Evolutionary conservation across 2,797 vertebrate species (phyloP).

Genomic region (Triplophysa bombifrons): DNA sequence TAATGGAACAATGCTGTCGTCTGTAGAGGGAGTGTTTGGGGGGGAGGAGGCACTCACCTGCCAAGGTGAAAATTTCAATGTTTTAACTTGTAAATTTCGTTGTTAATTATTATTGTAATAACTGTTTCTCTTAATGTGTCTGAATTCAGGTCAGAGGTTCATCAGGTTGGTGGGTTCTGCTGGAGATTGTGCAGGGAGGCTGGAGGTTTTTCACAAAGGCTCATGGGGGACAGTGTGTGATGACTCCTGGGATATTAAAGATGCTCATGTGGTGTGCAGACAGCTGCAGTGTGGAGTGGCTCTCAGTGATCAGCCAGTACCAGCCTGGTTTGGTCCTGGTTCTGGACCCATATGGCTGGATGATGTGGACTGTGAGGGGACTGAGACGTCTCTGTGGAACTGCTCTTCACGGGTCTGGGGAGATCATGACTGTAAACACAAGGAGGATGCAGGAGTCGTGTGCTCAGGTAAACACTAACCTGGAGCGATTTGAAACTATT

Average conservation of each 20-base stretch:
- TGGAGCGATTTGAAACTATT: too few species aligned
- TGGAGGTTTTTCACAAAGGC: slow-evolving; percentile 45
- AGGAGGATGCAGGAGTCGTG: slow-evolving; percentile 50
- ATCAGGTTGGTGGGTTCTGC: slow-evolving; percentile 41
- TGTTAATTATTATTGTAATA: too few species aligned
- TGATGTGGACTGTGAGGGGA: slow-evolving; percentile 47
- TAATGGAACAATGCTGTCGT: too few species aligned
- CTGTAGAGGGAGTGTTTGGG: too few species aligned
- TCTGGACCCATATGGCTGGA: slow-evolving; percentile 49
- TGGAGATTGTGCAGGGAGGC: slow-evolving; percentile 41
- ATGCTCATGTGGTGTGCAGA: slow-evolving; percentile 53
- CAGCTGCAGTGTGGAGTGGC: slow-evolving; percentile 52
- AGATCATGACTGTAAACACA: slow-evolving; percentile 44
- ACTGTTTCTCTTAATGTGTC: not conserved
- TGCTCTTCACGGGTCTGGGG: slow-evolving; percentile 43
- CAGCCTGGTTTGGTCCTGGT: slow-evolving; percentile 44
- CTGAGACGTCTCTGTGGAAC: slow-evolving; percentile 47
- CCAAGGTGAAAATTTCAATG: too few species aligned
- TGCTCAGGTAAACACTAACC: slow-evolving; percentile 41
- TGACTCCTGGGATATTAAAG: slow-evolving; percentile 47
- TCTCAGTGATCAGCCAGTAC: slow-evolving; percentile 38
- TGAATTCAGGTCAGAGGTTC: slow-evolving; percentile 5
- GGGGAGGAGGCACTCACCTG: too few species aligned
- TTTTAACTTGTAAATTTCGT: too few species aligned
- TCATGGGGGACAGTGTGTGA: slow-evolving; percentile 50